phyloP scores from a whole-genome alignment of 2,113 vertebrate genomes.

The Phoenicopterus ruber region DNA sequence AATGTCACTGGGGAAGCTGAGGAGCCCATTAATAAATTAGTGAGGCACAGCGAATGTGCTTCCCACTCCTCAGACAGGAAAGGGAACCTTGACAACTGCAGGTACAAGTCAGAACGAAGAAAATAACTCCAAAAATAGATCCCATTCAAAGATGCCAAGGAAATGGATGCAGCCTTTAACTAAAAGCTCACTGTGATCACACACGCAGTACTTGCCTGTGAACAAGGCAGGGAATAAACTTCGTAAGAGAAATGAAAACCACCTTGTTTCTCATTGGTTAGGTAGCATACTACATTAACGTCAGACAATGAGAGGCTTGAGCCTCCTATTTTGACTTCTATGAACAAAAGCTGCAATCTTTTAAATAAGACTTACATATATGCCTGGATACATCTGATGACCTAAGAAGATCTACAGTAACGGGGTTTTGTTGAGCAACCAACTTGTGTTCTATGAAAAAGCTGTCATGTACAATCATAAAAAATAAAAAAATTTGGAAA shows the following conservation, averaged over 20 bases:
- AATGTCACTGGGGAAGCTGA: background rate
- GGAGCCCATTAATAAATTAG: background rate
- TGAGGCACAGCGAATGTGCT: background rate
- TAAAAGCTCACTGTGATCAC: background rate
- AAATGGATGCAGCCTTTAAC: background rate
- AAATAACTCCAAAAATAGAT: background rate
- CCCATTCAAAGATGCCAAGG: background rate
- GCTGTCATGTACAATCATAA: background rate
- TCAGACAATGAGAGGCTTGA: background rate
- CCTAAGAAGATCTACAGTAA: background rate
- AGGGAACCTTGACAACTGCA: background rate
- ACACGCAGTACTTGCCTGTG: rapidly evolving
- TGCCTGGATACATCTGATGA: background rate
- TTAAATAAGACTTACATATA: background rate
- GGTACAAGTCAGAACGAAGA: background rate
- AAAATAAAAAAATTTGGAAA: background rate
- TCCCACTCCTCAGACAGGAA: background rate
- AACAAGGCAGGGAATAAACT: background rate
- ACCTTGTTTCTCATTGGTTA: background rate
- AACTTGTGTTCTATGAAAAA: background rate
- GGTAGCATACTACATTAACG: background rate
- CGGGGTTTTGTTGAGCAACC: rapidly evolving
- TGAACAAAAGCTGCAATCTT: background rate
- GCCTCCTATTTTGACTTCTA: background rate
- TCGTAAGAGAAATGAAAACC: background rate